Evolutionary conservation across 1,140 invertebrate genomes (phyloP), one percentile per base, ranked within the genome.

Genomic region (Rhopalosiphum maidis): DNA sequence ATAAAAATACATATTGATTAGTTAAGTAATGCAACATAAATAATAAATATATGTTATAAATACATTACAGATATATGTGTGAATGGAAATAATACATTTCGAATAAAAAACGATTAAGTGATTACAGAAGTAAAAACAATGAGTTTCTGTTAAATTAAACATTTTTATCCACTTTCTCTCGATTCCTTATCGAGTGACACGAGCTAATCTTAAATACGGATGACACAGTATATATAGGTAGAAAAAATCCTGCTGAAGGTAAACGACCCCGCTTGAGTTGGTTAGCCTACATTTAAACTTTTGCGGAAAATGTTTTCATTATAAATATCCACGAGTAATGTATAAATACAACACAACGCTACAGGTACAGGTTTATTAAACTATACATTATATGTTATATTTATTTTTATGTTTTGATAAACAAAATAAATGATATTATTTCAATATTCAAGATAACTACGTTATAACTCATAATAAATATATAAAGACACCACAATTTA

Each of bases 141-240:
- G 82, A 48, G 46, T 85, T 83, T 54, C 82, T 85, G 46, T 41
- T 83, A 41, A 90, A 90, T 90, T 51, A 86, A 54, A 93, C n/a
- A 86, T 54, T 83, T 86, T 41, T 83, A 68, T 43, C 89, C 48
- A 93, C 91, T 93, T 93, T 93, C 91, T 93, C 91, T 93, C 91
- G 48, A 86, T 93, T 93, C 91, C 82, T 30, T 93, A 93, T 93
- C 46, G 35, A 90, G 89, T 68, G 89, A 90, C 54, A 68, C 89
- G 37, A 93, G 91, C 35, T n/a, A 21, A 93, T 93, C 82, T 85
- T 43, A 48, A 86, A 93, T n/a, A 93, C 48, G 48, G 91, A 93
- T 93, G 91, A 93, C 82, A 93, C 77, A 51, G 77, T 91, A 35
- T 25, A 6, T 54, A 88, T 51, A n/a, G n/a, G n/a, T n/a, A 82